These are phyloP conservation scores for Fopius arisanus DNA, from an alignment of 1,140 invertebrate species.

Conservation along the genomic window DNA sequence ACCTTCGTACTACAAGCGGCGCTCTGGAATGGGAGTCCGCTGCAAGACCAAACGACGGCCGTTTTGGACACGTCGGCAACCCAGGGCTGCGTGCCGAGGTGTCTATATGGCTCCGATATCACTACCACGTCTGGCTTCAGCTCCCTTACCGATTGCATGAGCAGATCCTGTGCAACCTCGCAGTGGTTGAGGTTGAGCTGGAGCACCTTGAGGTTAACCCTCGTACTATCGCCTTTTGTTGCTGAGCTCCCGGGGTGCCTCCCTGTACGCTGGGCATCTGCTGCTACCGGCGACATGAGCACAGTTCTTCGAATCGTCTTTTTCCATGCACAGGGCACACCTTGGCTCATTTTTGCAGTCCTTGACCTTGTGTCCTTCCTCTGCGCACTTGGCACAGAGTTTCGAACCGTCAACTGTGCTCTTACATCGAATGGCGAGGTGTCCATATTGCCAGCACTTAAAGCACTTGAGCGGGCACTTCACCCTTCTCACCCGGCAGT, in stretches of 20 bases:
- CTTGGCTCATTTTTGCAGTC: slow-evolving; percentile 9
- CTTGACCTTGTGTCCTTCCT: neutral
- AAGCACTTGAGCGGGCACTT: slow-evolving; percentile 22
- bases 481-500: slow-evolving; percentile 3
- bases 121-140: neutral
- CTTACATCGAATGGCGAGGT: neutral
- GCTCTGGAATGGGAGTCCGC: neutral
- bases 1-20: neutral
- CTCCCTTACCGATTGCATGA: neutral
- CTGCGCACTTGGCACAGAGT: slow-evolving; percentile 20
- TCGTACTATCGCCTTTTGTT: neutral
- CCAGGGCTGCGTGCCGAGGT: neutral
- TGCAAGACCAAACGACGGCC: neutral
- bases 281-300: slow-evolving; percentile 3
- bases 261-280: neutral
- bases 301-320: neutral
- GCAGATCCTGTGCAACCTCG: no score
- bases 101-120: neutral
- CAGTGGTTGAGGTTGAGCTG: no score
- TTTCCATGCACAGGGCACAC: neutral
- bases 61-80: neutral
- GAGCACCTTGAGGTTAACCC: neutral
- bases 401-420: neutral
- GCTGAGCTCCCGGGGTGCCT: slow-evolving; percentile 1
- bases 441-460: slow-evolving; percentile 22